Base-by-base conservation (phyloP, 2,888 invertebrate genomes). In the Liposcelis brunnea region DNA sequence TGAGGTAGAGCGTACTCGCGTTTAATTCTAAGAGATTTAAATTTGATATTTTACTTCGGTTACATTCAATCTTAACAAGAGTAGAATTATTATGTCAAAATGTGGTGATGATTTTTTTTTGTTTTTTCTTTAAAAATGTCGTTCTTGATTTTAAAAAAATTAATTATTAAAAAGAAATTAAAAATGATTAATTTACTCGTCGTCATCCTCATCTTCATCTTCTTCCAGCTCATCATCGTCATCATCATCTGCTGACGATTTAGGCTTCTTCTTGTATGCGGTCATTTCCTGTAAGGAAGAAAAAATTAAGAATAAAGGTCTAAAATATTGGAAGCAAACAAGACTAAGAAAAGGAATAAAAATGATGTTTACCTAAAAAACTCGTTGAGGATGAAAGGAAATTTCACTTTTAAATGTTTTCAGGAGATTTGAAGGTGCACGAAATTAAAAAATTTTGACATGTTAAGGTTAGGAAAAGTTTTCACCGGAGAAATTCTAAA, bases 261-360 rank as follows among this genome's bases (percentile, higher is more conserved):
- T 68, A 52, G 65, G 60, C 55, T 77, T 78, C 66, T 82, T 83
- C 65, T 84, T 84, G 68, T 85, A 85, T 44, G 81, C 83, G 50
- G 81, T 80, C 80, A 83, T 82, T 69, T 85, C 84, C 84, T 84
- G 61, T 2, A 67, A 67, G 50, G 53, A 53, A 50, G 53, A 53
- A 53, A 48, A 14, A 37, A 16, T 10, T 6, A 12, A 34, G 10
- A 2, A 34, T 42, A 36, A n/a, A 21, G 8, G n/a, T n/a, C n/a
- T n/a, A n/a, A n/a, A n/a, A n/a, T n/a, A n/a, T n/a, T n/a, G n/a
- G n/a, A n/a, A n/a, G n/a, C n/a, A n/a, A 26, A 12, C 2, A 14
- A 15, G 15, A 11, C 40, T n/a, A 34, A 31, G 33, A 33, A 15
- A 10, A 11, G 14, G 19, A n/a, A 2, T 1, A 18, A n/a, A 5